These are phyloP conservation scores for Chymomyza costata DNA, from an alignment of 1,140 invertebrate genomes.

Conservation along the genomic window DNA sequence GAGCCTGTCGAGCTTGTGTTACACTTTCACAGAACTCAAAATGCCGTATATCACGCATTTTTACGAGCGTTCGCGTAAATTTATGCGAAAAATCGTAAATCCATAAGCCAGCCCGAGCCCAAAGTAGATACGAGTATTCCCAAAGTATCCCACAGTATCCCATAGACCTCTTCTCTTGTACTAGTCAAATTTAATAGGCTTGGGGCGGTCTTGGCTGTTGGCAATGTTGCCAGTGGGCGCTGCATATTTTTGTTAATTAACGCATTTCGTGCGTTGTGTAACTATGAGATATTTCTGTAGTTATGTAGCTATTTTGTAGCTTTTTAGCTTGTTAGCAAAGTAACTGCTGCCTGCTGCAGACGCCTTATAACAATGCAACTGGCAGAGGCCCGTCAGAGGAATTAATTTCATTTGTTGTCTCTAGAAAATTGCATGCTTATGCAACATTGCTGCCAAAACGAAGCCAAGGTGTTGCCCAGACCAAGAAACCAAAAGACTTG, in stretches of 20 bases:
- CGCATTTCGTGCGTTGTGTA: conserved; percentile 58
- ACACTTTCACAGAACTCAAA: conserved; percentile 73
- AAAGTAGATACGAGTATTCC: too few species aligned
- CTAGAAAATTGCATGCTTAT: conserved; percentile 35
- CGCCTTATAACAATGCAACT: conserved; percentile 27
- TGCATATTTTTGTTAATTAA: conserved; percentile 69
- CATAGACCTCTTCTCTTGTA: neutral
- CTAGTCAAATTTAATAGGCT: conserved; percentile 22
- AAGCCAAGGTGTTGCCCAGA: conserved; percentile 32
- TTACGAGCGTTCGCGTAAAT: conserved; percentile 71
- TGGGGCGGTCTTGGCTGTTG: neutral
- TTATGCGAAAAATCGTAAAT: conserved; percentile 71
- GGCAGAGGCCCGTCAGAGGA: conserved; percentile 33
- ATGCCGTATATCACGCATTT: conserved; percentile 69
- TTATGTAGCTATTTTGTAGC: conserved; percentile 5
- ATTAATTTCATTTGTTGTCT: conserved; percentile 11
- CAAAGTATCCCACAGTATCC: neutral
- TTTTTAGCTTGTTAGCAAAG: conserved; percentile 29
- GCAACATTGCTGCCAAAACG: conserved; percentile 33
- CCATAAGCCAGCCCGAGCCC: conserved; percentile 34
- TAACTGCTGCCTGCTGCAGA: conserved; percentile 16
- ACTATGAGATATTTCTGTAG: conserved; percentile 38
- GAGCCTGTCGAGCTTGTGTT: conserved; percentile 32
- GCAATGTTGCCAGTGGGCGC: conserved; percentile 51
- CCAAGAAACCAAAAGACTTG: neutral